A percentile compares a stretch with the other conserved stretches of the same genome.
These are phyloP conservation scores for Kryptopterus vitreolus DNA, from an alignment of 2,797 vertebrate species.

Conservation along the genomic window DNA sequence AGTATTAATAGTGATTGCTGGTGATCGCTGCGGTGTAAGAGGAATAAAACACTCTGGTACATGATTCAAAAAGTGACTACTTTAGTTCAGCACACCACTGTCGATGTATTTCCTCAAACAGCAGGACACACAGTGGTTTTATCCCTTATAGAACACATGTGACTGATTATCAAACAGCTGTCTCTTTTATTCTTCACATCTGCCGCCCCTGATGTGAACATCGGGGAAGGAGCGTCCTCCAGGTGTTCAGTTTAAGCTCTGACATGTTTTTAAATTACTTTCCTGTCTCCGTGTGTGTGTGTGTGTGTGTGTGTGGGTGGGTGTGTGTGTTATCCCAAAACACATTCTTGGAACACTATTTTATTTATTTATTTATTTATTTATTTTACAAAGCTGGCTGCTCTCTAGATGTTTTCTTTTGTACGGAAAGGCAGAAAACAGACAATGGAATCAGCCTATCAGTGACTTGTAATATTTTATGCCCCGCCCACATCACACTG, in stretches of 20 bases:
- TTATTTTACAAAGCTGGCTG: neutral
- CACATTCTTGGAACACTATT: neutral
- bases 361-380: too few species aligned
- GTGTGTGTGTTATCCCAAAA: neutral
- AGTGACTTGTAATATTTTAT: neutral
- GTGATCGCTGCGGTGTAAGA: neutral
- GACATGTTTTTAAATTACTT: neutral
- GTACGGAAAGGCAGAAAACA: neutral
- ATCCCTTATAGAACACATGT: neutral
- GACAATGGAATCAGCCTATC: neutral
- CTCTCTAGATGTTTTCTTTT: constrained; percentile 6
- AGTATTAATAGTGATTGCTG: neutral
- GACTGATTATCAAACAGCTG: neutral
- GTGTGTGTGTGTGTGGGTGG: constrained; percentile 9
- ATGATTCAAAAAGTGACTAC: neutral
- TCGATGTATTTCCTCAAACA: neutral
- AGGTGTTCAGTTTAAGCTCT: neutral
- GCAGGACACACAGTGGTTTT: neutral
- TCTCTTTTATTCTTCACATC: neutral
- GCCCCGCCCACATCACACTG: neutral
- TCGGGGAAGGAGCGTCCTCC: neutral
- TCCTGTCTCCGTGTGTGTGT: neutral
- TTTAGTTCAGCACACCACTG: too few species aligned
- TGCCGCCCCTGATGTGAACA: neutral
- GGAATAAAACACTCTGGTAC: neutral